A percentile compares a stretch with the other conserved stretches of the same genome.
Evolutionary conservation across 2,113 vertebrate species (phyloP).

Genomic region (Chamaea fasciata): DNA sequence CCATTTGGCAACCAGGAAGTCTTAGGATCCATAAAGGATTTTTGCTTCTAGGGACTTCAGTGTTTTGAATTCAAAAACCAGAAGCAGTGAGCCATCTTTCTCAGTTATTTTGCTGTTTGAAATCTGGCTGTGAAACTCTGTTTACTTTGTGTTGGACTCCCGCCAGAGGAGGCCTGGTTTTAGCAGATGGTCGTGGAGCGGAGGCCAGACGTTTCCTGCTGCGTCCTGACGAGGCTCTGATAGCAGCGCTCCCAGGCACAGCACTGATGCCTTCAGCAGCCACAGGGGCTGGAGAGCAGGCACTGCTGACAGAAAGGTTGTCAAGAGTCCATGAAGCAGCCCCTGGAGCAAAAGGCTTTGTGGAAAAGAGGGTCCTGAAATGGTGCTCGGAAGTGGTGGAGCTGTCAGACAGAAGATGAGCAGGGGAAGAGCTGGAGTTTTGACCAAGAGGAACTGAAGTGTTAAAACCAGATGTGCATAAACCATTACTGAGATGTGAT

Average conservation of each 20-base stretch:
- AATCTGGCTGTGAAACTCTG: conserved; percentile 55
- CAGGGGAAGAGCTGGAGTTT: not conserved
- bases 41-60: not conserved
- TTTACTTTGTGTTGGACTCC: conserved; percentile 28
- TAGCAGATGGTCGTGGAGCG: conserved; percentile 33
- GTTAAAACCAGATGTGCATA: not conserved
- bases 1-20: not conserved
- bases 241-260: not conserved
- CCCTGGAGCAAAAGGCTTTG: not conserved
- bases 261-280: not conserved
- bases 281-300: not conserved
- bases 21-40: not conserved
- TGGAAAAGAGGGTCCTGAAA: not conserved
- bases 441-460: not conserved
- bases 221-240: not conserved
- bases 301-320: not conserved
- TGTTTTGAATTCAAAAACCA: not conserved
- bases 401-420: not conserved
- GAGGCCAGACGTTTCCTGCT: conserved; percentile 50
- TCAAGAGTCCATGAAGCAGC: not conserved
- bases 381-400: not conserved
- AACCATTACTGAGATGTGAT: not conserved
- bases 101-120: conserved; percentile 47
- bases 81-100: conserved; percentile 30
- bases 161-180: conserved; percentile 28